Percentiles rank a stretch among this genome's conserved stretches.
Evolutionary conservation across 2,113 vertebrate genomes (phyloP).

Genomic region (Urocynchramus pylzowi): DNA sequence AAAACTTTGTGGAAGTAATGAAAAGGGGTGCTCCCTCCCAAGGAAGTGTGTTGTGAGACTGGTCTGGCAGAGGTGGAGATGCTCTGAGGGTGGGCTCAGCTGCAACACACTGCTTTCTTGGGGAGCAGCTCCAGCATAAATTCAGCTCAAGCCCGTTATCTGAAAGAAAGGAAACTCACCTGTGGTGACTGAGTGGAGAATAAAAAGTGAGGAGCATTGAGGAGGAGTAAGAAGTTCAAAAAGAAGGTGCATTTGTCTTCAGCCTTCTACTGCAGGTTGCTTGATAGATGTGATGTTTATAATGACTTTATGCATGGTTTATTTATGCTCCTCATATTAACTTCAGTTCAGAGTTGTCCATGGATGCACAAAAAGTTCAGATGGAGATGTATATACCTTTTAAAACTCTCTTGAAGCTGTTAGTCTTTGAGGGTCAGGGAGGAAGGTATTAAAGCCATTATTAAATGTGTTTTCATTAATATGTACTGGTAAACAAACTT

Average conservation of each 20-base stretch:
- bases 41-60: fast-evolving
- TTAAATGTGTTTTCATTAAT: not conserved
- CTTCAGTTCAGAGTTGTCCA: not conserved
- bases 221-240: not conserved
- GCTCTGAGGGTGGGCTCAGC: not conserved
- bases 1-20: not conserved
- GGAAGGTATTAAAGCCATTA: not conserved
- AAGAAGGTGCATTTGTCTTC: not conserved
- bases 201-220: not conserved
- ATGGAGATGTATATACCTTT: not conserved
- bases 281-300: not conserved
- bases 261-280: not conserved
- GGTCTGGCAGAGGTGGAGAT: not conserved
- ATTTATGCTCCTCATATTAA: not conserved
- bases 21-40: not conserved
- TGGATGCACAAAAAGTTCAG: not conserved
- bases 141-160: not conserved
- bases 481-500: not conserved
- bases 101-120: fast-evolving
- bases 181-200: not conserved
- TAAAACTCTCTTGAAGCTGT: not conserved
- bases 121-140: not conserved
- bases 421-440: not conserved
- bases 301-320: not conserved
- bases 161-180: not conserved